Conservation (phyloP, 2,113 vertebrate species). For the Paramisgurnus dabryanus region DNA sequence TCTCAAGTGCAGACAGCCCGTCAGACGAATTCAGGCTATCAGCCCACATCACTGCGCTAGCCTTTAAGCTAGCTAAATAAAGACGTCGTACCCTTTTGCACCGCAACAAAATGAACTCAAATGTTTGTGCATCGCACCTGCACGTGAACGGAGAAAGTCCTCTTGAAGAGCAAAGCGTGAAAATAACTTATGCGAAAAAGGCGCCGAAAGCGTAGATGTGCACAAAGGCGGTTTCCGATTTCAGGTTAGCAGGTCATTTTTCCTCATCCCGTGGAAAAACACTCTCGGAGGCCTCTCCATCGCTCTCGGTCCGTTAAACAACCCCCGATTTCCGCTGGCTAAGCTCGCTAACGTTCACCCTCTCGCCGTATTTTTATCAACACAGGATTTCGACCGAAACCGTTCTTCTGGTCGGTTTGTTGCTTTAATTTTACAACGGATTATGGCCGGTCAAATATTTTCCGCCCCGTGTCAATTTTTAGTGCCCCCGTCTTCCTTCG, state of each 20-base stretch:
- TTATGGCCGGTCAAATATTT: conserved; percentile 58
- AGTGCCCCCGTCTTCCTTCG: conserved; percentile 66
- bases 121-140: conserved; percentile 46
- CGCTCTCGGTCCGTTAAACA: conserved; percentile 68
- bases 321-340: conserved; percentile 64
- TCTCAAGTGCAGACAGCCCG: conserved; percentile 3
- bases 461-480: conserved; percentile 67
- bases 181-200: not conserved
- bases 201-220: conserved; percentile 43
- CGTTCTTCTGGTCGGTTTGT: conserved; percentile 47
- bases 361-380: not conserved
- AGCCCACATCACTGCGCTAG: conserved; percentile 9
- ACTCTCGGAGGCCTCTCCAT: conserved; percentile 71
- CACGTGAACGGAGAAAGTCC: conserved; percentile 1
- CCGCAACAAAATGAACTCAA: conserved; percentile 32
- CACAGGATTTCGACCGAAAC: conserved; percentile 4
- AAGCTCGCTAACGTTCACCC: conserved; percentile 43
- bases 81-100: conserved; percentile 32
- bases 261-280: conserved; percentile 69
- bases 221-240: conserved; percentile 60
- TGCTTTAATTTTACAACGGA: conserved; percentile 43
- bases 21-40: not conserved
- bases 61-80: conserved; percentile 65
- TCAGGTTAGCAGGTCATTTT: conserved; percentile 69
- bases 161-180: conserved; percentile 33